Conservation (phyloP, 2,113 vertebrate genomes). For the Acrocephalus arundinaceus region DNA sequence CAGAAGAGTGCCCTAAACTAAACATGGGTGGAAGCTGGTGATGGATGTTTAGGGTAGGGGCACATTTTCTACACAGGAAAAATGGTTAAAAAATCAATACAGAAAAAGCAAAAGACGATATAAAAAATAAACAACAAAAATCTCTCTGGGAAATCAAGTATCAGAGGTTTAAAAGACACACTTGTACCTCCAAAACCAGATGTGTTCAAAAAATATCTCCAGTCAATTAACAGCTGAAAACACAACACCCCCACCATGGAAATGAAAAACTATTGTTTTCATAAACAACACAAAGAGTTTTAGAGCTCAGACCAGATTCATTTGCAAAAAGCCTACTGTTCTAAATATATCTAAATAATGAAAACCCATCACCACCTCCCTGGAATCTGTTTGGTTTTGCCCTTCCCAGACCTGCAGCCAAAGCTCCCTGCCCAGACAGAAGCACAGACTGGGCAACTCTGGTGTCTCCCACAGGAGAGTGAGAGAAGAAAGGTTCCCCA, state of each 20-base stretch:
- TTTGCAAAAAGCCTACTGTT: not conserved
- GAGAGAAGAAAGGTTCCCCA: not conserved
- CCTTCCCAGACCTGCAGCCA: not conserved
- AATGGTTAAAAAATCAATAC: not conserved
- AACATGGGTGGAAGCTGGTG: not conserved
- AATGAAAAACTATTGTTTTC: not conserved
- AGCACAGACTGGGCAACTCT: not conserved
- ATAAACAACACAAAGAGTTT: not conserved
- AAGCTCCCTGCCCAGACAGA: not conserved
- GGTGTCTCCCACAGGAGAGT: not conserved
- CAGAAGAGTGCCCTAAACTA: not conserved
- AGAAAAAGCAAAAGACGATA: not conserved
- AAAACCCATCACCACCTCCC: not conserved
- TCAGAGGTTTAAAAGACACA: not conserved
- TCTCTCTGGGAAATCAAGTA: not conserved
- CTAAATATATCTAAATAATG: not conserved
- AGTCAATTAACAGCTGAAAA: not conserved
- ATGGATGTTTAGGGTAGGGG: not conserved
- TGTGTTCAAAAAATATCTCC: not conserved
- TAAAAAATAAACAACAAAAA: not conserved
- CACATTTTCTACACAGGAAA: not conserved
- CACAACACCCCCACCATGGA: not conserved
- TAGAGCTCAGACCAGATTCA: not conserved
- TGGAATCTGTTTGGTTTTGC: not conserved
- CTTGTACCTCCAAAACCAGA: not conserved